Base-by-base conservation (phyloP, 2,888 invertebrate species). In the Cosmia pyralina region DNA sequence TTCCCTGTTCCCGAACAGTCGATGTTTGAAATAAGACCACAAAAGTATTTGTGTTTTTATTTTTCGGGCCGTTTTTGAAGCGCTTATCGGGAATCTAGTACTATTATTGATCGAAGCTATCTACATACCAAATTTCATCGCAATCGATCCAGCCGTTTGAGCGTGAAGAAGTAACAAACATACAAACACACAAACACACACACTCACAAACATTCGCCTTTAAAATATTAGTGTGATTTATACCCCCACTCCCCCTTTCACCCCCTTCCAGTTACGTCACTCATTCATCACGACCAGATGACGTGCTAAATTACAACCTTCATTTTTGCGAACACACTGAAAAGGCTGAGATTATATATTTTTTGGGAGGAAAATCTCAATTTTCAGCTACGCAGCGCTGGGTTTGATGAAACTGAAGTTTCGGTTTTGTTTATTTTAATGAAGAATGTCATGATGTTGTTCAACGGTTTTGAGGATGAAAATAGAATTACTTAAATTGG, bases 231-330 rank as follows among this genome's bases (percentile, higher is more conserved):
- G n/a, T n/a, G n/a, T n/a, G n/a, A 91, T 90, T 90, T 79, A 88
- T 69, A 22, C 4, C 11, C 44, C 53, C 75, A 67, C 55, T 41
- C 74, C 65, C 59, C 28, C 19, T 55, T 64, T 52, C 15, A 22
- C 71, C 72, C 28, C 69, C 75, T 41, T 8, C 41, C 41, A 8
- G 41, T 41, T 7, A 83, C 85, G 82, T 87, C 87, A 84, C 77
- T 85, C 87, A 89, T 92, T 88, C 88, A 90, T 91, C 91, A 90
- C 85, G 75, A 72, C 78, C 64, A 69, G 53, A 88, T 86, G 89
- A 85, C 90, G 83, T 80, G 70, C 70, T 69, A 90, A 89, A 90
- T 88, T 90, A 88, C 88, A 83, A 84, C 82, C 72, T 82, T 74
- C 81, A 85, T 88, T 88, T 88, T 88, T 84, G 76, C n/a, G 46